Conservation (phyloP, 2,888 invertebrate genomes). For the Melinaea menophilus region DNA sequence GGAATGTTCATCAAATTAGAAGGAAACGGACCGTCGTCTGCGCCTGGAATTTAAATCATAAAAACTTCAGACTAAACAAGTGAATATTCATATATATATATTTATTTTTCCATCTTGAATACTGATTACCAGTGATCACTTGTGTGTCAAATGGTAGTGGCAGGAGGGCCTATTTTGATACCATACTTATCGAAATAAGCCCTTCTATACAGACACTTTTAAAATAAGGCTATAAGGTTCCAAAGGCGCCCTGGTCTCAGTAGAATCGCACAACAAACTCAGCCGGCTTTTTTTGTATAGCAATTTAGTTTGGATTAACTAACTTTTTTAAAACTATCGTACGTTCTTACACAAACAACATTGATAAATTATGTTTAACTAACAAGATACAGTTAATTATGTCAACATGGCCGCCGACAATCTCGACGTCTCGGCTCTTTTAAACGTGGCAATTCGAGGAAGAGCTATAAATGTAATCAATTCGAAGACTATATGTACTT, state of each 20-base stretch:
- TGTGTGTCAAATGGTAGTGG: no score
- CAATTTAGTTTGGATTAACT: no score
- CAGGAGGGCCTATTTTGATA: no score
- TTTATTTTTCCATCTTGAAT: no score
- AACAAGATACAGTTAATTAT: constrained; percentile 4
- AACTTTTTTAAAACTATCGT: no score
- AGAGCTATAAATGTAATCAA: neutral
- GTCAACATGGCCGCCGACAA: neutral
- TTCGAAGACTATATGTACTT: neutral
- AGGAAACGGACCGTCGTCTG: constrained; percentile 59
- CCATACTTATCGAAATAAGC: no score
- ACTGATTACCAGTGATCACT: no score
- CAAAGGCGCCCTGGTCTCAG: no score
- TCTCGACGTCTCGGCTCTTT: neutral
- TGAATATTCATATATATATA: neutral
- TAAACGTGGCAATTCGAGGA: neutral
- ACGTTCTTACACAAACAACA: neutral
- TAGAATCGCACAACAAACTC: no score
- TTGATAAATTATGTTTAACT: neutral
- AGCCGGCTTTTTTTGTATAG: no score
- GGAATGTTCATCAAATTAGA: constrained; percentile 58
- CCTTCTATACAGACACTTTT: no score
- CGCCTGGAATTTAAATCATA: constrained; percentile 50
- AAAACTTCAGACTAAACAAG: constrained; percentile 2
- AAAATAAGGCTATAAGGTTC: no score